Conservation (phyloP, 2,797 vertebrate genomes). For the Chloroceryle amazona region DNA sequence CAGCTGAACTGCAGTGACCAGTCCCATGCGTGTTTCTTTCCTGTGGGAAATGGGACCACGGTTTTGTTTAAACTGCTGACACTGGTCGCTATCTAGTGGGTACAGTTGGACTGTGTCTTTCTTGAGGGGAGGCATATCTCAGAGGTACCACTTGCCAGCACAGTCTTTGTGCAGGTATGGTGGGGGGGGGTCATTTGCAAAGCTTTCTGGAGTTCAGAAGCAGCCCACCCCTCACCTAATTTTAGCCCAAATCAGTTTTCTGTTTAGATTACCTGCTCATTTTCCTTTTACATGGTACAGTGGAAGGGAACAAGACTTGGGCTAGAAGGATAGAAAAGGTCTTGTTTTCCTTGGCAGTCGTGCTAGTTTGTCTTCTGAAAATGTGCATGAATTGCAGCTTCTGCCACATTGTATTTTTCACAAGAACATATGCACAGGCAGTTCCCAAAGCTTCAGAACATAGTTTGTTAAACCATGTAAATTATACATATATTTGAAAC, state of each 20-base stretch:
- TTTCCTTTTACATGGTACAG: background rate
- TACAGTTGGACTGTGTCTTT: background rate
- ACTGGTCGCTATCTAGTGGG: background rate
- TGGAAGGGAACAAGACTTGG: background rate
- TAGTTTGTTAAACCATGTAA: background rate
- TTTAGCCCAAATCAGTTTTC: background rate
- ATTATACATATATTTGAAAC: background rate
- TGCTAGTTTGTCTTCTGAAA: background rate
- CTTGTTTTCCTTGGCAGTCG: background rate
- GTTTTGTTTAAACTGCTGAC: background rate
- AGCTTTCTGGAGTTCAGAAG: background rate
- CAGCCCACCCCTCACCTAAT: background rate
- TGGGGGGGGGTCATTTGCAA: background rate
- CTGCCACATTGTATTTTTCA: background rate
- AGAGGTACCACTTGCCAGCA: background rate
- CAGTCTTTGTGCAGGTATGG: rapidly evolving
- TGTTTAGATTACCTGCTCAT: background rate
- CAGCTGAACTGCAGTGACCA: background rate
- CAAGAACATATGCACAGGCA: background rate
- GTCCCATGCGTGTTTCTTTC: background rate
- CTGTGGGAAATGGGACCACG: background rate
- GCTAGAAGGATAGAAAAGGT: background rate
- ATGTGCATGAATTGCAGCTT: background rate
- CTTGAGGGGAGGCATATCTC: background rate
- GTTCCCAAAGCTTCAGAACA: background rate